Evolutionary conservation across 2,797 vertebrate genomes (phyloP), one percentile per base, ranked within the genome.

Genomic region (Ciconia nigra): DNA sequence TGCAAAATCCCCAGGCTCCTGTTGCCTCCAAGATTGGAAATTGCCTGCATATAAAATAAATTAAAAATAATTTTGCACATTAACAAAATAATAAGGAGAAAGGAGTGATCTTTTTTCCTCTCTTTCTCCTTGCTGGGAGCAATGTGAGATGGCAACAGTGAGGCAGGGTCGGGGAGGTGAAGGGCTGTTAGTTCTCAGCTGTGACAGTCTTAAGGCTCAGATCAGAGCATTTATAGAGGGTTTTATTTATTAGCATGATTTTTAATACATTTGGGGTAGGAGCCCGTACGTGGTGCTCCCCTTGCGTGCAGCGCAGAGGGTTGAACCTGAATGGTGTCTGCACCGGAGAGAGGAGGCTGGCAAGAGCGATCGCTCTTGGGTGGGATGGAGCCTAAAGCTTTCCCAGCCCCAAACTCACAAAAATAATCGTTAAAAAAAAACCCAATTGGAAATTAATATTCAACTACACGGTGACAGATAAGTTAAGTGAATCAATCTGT

Each of bases 391-490:
- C 42, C 41, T 71, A 76, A n/a, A 83, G 80, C 33, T 82, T 67
- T 82, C 58, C 35, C 37, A 87, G 70, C 33, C 78, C 15, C 70
- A 78, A 89, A 55, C 22, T 21, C 41, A 21, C 31, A 10, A 80
- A 93, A 94, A 74, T 7, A 22, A 42, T 41, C 25, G 20, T 25
- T 39, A 39, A 39, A 39, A 17, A 22, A 61, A 52, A 46, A 3
- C 65, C 11, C 59, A 69, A 54, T 83, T 74, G 84, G 82, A 97
- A 97, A 98, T 98, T 93, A 96, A 97, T 94, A 97, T 96, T 97
- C 92, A 87, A 57, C 82, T 94, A 89, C 79, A 84, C 17, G 33
- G 47, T 21, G 4, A 31, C 57, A 47, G 90, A 90, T 52, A 92
- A 94, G 90, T 87, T 82, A 90, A 92, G 85, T 69, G 91, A 97